phyloP scores from a whole-genome alignment of 2,113 vertebrate genomes.

The Seriola rivoliana region DNA sequence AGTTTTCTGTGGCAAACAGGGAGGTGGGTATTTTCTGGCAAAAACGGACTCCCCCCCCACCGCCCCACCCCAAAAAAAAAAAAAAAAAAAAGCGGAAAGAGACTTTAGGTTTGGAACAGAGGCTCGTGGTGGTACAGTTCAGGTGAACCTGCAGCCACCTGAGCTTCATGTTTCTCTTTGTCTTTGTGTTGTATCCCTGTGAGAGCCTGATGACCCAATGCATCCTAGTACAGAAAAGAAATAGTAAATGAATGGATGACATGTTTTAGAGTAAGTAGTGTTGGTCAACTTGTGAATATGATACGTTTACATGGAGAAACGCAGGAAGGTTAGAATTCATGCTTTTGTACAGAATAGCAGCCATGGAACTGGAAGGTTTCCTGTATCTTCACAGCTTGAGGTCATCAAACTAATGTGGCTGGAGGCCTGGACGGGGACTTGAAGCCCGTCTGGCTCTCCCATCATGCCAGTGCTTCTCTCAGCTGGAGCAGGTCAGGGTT shows the following conservation, averaged over 20 bases:
- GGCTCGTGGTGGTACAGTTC: too few relatives aligned
- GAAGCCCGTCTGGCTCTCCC: background rate
- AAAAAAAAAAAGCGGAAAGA: background rate
- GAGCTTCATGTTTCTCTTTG: too few relatives aligned
- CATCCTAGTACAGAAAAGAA: background rate
- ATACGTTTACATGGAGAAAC: background rate
- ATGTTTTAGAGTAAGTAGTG: background rate
- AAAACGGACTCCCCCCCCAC: background rate
- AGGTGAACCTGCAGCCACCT: too few relatives aligned
- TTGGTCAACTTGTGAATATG: background rate
- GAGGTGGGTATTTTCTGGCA: background rate
- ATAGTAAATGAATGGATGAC: background rate
- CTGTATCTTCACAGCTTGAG: background rate
- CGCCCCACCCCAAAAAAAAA: too few relatives aligned
- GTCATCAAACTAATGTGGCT: background rate
- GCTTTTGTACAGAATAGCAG: background rate
- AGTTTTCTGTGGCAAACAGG: slow-evolving; percentile 32
- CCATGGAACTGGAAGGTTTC: background rate
- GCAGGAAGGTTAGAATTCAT: slow-evolving; percentile 5
- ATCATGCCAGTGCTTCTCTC: background rate
- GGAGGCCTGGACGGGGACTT: background rate
- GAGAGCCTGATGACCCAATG: too few relatives aligned
- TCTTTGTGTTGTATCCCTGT: too few relatives aligned
- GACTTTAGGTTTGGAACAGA: too few relatives aligned
- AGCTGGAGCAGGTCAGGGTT: background rate